A percentile compares a stretch with the other conserved stretches of the same genome.
Conservation (phyloP, 2,797 vertebrate species). For the Enteromius radiatus region DNA sequence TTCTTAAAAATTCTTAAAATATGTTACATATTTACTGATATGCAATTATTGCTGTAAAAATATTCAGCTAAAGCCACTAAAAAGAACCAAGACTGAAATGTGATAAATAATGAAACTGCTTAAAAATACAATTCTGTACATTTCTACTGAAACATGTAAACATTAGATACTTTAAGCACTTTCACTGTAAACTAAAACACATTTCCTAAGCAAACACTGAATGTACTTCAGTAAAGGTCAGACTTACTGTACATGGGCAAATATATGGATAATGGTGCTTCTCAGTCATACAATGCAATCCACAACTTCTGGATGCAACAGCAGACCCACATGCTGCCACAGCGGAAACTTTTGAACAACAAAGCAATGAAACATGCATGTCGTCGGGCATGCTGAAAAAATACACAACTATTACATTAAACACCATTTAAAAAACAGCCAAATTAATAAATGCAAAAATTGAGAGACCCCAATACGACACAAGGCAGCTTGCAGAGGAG, state of each 20-base stretch:
- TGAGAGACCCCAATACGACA: slow-evolving; percentile 1
- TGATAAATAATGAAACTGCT: not conserved
- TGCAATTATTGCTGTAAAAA: not conserved
- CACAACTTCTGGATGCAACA: slow-evolving; percentile 36
- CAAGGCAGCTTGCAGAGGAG: slow-evolving; percentile 35
- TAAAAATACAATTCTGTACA: not conserved
- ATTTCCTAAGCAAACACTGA: not conserved
- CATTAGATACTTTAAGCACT: not conserved
- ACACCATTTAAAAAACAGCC: not conserved
- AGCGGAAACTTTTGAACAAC: slow-evolving; percentile 43
- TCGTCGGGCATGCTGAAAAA: slow-evolving; percentile 45
- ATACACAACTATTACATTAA: not conserved
- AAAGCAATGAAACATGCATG: slow-evolving; percentile 48
- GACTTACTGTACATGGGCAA: slow-evolving; percentile 36
- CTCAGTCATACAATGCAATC: slow-evolving; percentile 51
- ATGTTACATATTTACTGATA: slow-evolving; percentile 7
- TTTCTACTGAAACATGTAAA: not conserved
- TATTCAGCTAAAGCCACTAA: not conserved
- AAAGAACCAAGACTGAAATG: slow-evolving; percentile 2
- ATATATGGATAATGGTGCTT: slow-evolving; percentile 41
- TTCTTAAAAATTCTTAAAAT: not conserved
- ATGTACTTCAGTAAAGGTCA: slow-evolving; percentile 5
- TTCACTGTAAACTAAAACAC: slow-evolving; percentile 7
- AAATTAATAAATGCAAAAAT: slow-evolving; percentile 6
- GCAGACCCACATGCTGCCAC: slow-evolving; percentile 44